These are phyloP conservation scores for Aphelenchoides bicaudatus DNA, from an alignment of 2,888 invertebrate genomes.

Conservation along the genomic window DNA sequence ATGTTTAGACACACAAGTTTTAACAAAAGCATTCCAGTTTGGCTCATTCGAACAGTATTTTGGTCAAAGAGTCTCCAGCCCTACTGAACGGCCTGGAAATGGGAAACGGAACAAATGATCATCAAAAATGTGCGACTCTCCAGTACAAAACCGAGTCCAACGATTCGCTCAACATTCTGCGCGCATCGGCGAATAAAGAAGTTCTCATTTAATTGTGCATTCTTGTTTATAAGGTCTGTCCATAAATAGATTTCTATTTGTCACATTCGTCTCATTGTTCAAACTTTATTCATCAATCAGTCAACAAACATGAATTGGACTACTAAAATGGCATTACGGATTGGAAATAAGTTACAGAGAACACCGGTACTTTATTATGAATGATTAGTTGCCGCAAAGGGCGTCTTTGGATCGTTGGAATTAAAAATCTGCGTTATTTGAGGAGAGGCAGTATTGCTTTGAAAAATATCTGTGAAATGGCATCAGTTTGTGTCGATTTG, in stretches of 20 bases:
- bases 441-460: too few relatives aligned
- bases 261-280: too few relatives aligned
- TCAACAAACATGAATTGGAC: too few relatives aligned
- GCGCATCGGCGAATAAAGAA: slow-evolving; percentile 8
- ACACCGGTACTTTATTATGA: background rate
- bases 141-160: background rate
- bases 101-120: slow-evolving; percentile 4
- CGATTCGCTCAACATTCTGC: background rate
- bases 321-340: background rate
- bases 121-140: background rate
- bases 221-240: too few relatives aligned
- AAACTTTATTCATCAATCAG: too few relatives aligned
- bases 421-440: background rate
- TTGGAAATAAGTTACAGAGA: background rate
- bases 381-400: too few relatives aligned
- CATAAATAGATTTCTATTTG: too few relatives aligned
- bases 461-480: background rate
- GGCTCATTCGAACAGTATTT: background rate
- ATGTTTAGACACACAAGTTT: too few relatives aligned
- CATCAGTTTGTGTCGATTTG: slow-evolving; percentile 29
- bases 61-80: background rate
- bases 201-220: slow-evolving; percentile 9
- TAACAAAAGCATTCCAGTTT: too few relatives aligned
- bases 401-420: too few relatives aligned
- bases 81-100: background rate